A percentile compares a stretch with the other conserved stretches of the same genome.
Evolutionary conservation across 2,113 vertebrate genomes (phyloP).

Genomic region (Paradoxurus hermaphroditus): DNA sequence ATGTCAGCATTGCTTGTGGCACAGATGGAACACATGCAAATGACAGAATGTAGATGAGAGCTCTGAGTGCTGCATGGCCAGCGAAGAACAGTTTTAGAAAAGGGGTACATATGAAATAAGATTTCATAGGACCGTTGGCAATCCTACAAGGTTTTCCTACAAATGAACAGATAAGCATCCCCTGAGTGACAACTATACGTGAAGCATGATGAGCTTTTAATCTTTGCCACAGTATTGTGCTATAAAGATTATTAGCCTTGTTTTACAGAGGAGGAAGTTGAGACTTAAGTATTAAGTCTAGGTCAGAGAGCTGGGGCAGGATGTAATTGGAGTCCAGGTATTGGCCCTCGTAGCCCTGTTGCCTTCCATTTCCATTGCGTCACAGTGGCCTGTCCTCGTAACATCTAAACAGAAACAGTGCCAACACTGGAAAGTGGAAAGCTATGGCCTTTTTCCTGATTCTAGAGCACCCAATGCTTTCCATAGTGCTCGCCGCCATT

Average conservation of each 20-base stretch:
- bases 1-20: neutral
- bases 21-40: neutral
- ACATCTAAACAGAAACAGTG: neutral
- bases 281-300: neutral
- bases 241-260: neutral
- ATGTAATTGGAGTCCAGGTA: neutral
- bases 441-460: neutral
- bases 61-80: neutral
- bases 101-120: neutral
- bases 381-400: neutral
- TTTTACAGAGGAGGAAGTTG: neutral
- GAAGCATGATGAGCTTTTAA: neutral
- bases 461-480: neutral
- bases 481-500: neutral
- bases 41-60: neutral
- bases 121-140: neutral
- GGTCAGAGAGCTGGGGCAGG: neutral
- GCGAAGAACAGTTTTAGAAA: neutral
- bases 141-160: neutral
- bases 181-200: neutral
- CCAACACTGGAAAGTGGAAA: neutral
- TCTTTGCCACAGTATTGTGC: neutral
- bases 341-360: neutral
- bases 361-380: neutral
- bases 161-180: neutral